Percentiles rank a stretch among this genome's conserved stretches.
phyloP scores from a whole-genome alignment of 2,888 invertebrate species.

The Ormyrus nitidulus region DNA sequence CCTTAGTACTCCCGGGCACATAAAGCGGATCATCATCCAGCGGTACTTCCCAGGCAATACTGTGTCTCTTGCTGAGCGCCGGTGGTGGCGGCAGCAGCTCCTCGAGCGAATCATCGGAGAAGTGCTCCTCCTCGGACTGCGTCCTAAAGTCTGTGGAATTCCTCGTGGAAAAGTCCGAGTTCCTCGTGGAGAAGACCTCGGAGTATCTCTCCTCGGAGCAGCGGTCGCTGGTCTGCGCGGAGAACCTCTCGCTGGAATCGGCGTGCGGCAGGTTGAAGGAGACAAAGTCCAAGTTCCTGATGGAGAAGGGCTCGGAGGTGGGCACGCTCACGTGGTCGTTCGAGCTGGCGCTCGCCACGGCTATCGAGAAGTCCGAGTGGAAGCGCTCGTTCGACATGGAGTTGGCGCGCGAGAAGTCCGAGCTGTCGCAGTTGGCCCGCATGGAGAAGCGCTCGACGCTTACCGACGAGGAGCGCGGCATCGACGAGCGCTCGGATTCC shows the following conservation, averaged over 20 bases:
- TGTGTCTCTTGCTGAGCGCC: constrained; percentile 82
- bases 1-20: constrained; percentile 84
- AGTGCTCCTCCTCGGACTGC: constrained; percentile 79
- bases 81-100: constrained; percentile 84
- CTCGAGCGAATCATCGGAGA: constrained; percentile 90
- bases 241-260: constrained; percentile 67
- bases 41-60: constrained; percentile 92
- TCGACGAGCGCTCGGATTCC: constrained; percentile 72
- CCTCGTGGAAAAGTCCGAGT: constrained; percentile 71
- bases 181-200: constrained; percentile 71
- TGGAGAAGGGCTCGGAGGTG: constrained; percentile 72
- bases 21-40: constrained; percentile 83
- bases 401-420: constrained; percentile 73
- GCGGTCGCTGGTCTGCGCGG: constrained; percentile 68
- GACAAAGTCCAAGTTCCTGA: constrained; percentile 71
- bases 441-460: constrained; percentile 73
- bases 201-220: constrained; percentile 70
- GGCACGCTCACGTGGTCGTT: constrained; percentile 73
- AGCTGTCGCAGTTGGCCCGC: constrained; percentile 73
- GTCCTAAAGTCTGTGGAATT: constrained; percentile 73
- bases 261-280: constrained; percentile 68
- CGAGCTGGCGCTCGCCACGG: constrained; percentile 72
- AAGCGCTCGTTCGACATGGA: constrained; percentile 73
- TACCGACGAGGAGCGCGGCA: constrained; percentile 72
- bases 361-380: constrained; percentile 73